These are phyloP conservation scores for Tetragonula clypearis DNA, from an alignment of 1,140 invertebrate genomes.

Conservation along the genomic window DNA sequence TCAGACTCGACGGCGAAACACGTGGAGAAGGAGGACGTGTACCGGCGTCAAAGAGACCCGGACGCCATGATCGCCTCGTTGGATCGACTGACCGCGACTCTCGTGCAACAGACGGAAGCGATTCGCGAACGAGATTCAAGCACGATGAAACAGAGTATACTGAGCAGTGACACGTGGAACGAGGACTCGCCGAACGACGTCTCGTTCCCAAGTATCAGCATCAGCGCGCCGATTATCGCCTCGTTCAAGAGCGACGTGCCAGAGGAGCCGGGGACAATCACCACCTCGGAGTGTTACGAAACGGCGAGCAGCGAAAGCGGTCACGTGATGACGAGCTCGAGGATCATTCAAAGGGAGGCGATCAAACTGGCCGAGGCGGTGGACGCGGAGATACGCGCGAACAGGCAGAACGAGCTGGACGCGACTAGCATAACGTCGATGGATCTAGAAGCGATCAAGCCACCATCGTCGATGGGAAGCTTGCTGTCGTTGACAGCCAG, in stretches of 20 bases:
- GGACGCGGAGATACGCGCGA: conserved; percentile 80
- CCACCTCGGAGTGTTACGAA: conserved; percentile 38
- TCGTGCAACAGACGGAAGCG: conserved; percentile 83
- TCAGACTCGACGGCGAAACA: conserved; percentile 35
- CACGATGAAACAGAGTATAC: conserved; percentile 77
- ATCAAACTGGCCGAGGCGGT: conserved; percentile 87
- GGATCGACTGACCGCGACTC: conserved; percentile 84
- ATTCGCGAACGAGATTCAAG: conserved; percentile 76
- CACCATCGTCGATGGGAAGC: conserved; percentile 89
- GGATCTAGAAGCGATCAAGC: conserved; percentile 89
- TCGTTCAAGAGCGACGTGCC: conserved; percentile 86
- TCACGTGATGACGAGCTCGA: conserved; percentile 86
- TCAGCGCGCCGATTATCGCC: conserved; percentile 86
- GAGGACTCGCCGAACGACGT: conserved; percentile 88
- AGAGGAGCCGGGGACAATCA: conserved; percentile 59
- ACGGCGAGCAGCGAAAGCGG: conserved; percentile 54
- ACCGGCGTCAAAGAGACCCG: conserved; percentile 83
- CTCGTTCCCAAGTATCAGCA: conserved; percentile 90
- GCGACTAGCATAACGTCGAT: conserved; percentile 80
- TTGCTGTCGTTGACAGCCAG: conserved; percentile 85
- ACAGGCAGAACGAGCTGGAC: conserved; percentile 82
- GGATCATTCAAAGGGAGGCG: conserved; percentile 88
- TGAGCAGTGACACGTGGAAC: conserved; percentile 87
- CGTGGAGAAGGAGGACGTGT: conserved; percentile 72
- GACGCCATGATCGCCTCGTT: conserved; percentile 87